Percentiles rank a stretch among this genome's conserved stretches.
Evolutionary conservation across 1,140 invertebrate species (phyloP).

Genomic region (Periplaneta americana): DNA sequence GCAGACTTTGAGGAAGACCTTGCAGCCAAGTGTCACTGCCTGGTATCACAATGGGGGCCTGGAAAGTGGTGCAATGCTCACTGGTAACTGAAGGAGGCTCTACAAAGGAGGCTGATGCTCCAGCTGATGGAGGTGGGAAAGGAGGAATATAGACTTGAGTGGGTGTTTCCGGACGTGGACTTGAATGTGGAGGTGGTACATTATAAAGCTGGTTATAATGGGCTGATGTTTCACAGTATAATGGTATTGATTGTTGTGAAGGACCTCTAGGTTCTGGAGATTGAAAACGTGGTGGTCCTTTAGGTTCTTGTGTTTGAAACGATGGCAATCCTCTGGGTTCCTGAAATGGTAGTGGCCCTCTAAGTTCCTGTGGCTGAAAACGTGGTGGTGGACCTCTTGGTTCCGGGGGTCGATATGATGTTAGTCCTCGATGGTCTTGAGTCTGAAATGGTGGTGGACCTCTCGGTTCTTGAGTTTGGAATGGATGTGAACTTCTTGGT

Average conservation of each 20-base stretch:
- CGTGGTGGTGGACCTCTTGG: too few species aligned
- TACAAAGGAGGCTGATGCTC: not conserved
- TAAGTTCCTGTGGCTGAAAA: too few species aligned
- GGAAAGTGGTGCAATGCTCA: not conserved
- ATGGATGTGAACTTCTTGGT: too few species aligned
- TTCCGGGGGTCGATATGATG: too few species aligned
- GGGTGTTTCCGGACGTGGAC: not conserved
- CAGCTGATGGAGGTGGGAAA: not conserved
- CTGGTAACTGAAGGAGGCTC: not conserved
- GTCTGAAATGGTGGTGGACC: too few species aligned
- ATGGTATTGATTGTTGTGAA: not conserved
- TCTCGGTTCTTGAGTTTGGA: too few species aligned
- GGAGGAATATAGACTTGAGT: not conserved
- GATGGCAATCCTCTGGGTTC: too few species aligned
- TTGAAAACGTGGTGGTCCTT: not conserved
- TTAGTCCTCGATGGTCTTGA: too few species aligned
- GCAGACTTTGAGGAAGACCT: not conserved
- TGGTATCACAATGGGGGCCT: too few species aligned
- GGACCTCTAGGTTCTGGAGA: not conserved
- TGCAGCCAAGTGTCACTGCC: not conserved
- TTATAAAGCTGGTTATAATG: not conserved
- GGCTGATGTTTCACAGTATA: not conserved
- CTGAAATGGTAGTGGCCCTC: too few species aligned
- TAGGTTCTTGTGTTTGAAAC: too few species aligned
- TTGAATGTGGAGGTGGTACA: not conserved